Percentiles rank a stretch among this genome's conserved stretches.
Evolutionary conservation across 2,113 vertebrate species (phyloP).

Genomic region (Cromileptes altivelis): DNA sequence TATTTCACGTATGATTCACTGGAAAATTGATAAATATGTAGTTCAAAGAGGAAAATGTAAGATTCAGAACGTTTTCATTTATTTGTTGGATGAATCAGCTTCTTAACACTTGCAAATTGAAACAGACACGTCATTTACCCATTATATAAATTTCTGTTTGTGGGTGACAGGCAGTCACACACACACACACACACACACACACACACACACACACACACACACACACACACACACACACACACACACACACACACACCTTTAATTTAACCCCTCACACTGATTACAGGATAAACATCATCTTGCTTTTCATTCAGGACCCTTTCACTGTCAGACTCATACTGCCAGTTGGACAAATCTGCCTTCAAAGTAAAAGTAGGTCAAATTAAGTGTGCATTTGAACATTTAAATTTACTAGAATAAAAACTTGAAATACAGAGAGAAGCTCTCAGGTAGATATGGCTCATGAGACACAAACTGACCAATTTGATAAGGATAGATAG

Average conservation of each 20-base stretch:
- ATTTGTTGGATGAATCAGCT: not conserved
- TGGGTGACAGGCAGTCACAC: not conserved
- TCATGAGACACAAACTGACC: not conserved
- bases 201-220: too few relatives aligned
- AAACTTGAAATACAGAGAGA: not conserved
- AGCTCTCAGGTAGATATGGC: not conserved
- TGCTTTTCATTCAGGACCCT: not conserved
- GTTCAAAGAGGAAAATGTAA: not conserved
- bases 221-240: not conserved
- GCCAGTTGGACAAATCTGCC: not conserved
- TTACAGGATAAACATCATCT: not conserved
- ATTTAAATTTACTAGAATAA: not conserved
- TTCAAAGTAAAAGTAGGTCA: conserved; percentile 29
- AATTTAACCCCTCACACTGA: not conserved
- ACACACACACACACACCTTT: not conserved
- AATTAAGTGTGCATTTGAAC: not conserved
- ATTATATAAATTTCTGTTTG: not conserved
- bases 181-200: too few relatives aligned
- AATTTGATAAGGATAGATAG: too few relatives aligned
- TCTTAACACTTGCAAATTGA: not conserved
- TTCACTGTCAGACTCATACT: not conserved
- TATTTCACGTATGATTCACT: not conserved
- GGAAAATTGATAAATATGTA: not conserved
- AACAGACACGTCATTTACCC: not conserved
- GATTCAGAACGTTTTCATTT: not conserved